phyloP scores from a whole-genome alignment of 2,888 invertebrate genomes.

The Eristalis tenax region DNA sequence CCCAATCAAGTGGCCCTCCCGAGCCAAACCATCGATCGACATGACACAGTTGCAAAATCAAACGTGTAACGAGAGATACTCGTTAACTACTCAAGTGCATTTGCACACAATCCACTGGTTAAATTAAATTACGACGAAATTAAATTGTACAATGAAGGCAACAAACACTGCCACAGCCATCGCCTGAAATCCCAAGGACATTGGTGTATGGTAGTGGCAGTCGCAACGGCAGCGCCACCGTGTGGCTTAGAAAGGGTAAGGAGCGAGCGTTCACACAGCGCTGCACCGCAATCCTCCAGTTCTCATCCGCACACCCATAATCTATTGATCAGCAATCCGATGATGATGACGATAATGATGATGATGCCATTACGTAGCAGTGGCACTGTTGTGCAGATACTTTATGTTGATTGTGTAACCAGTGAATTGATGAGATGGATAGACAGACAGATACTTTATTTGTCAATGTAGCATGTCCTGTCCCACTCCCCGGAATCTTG shows the following conservation, averaged over 20 bases:
- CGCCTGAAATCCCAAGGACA: neutral
- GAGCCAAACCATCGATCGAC: conserved; percentile 13
- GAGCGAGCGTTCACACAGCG: neutral
- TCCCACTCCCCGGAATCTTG: neutral
- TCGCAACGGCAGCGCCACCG: neutral
- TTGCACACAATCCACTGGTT: conserved; percentile 43
- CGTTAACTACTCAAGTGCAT: conserved; percentile 38
- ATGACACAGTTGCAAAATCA: conserved; percentile 24
- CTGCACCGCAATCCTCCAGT: conserved; percentile 52
- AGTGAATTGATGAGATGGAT: conserved; percentile 66
- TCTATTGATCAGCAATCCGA: conserved; percentile 60
- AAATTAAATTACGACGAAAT: conserved; percentile 56
- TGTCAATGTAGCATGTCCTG: conserved; percentile 52
- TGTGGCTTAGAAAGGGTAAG: neutral
- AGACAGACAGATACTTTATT: conserved; percentile 63
- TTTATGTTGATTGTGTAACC: conserved; percentile 63
- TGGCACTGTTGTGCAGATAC: conserved; percentile 59
- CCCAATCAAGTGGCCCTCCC: neutral
- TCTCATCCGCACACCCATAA: conserved; percentile 48
- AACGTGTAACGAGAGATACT: conserved; percentile 40
- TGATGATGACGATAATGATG: conserved; percentile 16
- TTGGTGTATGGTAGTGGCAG: neutral
- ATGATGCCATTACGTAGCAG: neutral
- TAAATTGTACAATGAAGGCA: conserved; percentile 49
- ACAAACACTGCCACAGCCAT: conserved; percentile 26